Evolutionary conservation across 2,113 vertebrate genomes (phyloP).

Genomic region (Microtus richardsoni): DNA sequence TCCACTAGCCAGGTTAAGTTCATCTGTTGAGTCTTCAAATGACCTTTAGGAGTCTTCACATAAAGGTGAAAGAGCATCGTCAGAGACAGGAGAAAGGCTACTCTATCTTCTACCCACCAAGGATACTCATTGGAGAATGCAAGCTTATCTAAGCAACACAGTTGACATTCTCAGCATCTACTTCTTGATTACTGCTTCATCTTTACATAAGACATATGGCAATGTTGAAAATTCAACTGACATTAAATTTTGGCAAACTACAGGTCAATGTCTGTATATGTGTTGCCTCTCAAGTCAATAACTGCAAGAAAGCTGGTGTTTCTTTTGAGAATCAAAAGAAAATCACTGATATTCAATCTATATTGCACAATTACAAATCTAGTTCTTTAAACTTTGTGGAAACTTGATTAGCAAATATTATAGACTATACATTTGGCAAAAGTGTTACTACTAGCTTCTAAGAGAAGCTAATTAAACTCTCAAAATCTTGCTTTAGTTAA

Average conservation of each 20-base stretch:
- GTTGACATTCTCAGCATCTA: not conserved
- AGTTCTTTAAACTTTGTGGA: conserved; percentile 43
- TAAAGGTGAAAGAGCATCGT: not conserved
- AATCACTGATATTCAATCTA: conserved; percentile 9
- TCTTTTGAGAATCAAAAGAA: conserved; percentile 15
- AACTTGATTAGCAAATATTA: not conserved
- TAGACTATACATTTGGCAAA: not conserved
- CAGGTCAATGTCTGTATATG: not conserved
- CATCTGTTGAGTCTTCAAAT: not conserved
- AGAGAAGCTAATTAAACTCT: not conserved
- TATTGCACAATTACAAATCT: not conserved
- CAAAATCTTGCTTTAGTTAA: not conserved
- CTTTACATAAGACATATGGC: not conserved
- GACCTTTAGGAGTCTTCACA: not conserved
- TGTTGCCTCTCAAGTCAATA: not conserved
- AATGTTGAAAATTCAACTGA: not conserved
- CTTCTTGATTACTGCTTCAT: not conserved
- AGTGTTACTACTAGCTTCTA: not conserved
- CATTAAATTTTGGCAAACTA: not conserved
- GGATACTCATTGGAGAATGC: not conserved
- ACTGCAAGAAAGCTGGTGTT: conserved; percentile 17
- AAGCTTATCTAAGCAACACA: not conserved
- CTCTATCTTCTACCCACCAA: not conserved
- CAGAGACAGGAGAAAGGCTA: not conserved
- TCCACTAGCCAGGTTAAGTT: not conserved